Evolutionary conservation across 2,888 invertebrate species (phyloP).

Genomic region (Drosophila longiperda): DNA sequence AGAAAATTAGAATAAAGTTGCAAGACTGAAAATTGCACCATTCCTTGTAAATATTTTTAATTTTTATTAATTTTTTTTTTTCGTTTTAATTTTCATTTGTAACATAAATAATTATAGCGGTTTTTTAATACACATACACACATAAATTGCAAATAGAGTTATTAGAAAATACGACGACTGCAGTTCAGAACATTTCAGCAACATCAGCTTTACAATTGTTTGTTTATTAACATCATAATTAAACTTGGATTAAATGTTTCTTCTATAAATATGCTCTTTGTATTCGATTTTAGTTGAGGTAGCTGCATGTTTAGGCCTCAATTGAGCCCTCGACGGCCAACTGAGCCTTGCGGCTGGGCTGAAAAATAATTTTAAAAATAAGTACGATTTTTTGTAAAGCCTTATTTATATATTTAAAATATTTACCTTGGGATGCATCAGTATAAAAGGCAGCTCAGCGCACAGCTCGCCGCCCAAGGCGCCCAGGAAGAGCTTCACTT

Average conservation of each 20-base stretch:
- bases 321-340: slow-evolving; percentile 70
- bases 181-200: slow-evolving; percentile 80
- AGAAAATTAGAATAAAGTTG: background rate
- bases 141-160: slow-evolving; percentile 59
- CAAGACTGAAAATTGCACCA: background rate
- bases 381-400: background rate
- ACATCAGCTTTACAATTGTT: slow-evolving; percentile 65
- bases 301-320: slow-evolving; percentile 62
- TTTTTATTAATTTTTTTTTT: slow-evolving; percentile 9
- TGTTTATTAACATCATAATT: slow-evolving; percentile 24
- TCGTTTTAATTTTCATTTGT: slow-evolving; percentile 14
- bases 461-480: slow-evolving; percentile 96
- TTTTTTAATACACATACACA: slow-evolving; percentile 77
- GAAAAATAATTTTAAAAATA: background rate
- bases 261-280: slow-evolving; percentile 64
- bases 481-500: slow-evolving; percentile 96
- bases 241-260: slow-evolving; percentile 46
- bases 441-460: slow-evolving; percentile 95
- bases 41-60: background rate
- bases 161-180: slow-evolving; percentile 73
- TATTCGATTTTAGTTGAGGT: slow-evolving; percentile 59
- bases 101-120: slow-evolving; percentile 28
- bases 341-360: slow-evolving; percentile 81
- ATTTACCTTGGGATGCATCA: slow-evolving; percentile 94
- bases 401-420: background rate